Percentiles rank a stretch among this genome's conserved stretches.
Conservation (phyloP, 30 jellyfish, hydroid and myxozoan genomes). For the Pelagia noctiluca region DNA sequence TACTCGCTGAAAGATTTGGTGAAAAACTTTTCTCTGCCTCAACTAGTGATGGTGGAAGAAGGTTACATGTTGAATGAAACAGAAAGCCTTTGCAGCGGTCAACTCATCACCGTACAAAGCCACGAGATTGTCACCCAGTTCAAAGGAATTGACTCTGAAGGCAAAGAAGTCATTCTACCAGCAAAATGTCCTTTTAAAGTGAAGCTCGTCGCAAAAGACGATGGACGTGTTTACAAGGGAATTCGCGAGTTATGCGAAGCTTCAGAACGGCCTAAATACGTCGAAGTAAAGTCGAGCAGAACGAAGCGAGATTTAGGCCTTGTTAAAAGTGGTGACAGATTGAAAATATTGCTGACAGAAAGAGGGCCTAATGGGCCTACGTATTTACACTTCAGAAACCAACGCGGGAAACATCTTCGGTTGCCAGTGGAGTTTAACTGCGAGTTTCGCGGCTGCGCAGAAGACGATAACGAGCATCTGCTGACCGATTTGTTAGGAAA, state of each 20-base stretch:
- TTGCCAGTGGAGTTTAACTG: conserved; percentile 67
- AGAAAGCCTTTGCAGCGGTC: conserved; percentile 74
- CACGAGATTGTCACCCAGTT: conserved; percentile 73
- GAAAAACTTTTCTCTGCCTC: conserved; percentile 41
- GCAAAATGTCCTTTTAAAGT: conserved; percentile 75
- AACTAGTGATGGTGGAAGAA: conserved; percentile 58
- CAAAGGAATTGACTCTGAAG: conserved; percentile 71
- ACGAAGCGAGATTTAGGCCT: conserved; percentile 21
- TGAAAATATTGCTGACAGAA: conserved; percentile 83
- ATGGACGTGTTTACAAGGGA: conserved; percentile 46
- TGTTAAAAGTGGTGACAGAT: conserved; percentile 77
- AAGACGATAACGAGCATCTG: conserved; percentile 42
- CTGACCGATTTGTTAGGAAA: conserved; percentile 30
- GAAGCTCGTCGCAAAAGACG: conserved; percentile 51
- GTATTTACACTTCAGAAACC: conserved; percentile 78
- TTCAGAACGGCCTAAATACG: conserved; percentile 79
- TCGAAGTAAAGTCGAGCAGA: conserved; percentile 66
- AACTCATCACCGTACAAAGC: conserved; percentile 74
- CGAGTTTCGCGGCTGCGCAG: conserved; percentile 64
- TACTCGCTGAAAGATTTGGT: conserved; percentile 49
- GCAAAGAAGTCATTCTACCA: conserved; percentile 69
- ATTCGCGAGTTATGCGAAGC: conserved; percentile 64
- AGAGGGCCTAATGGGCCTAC: conserved; percentile 85
- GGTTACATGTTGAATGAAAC: conserved; percentile 60
- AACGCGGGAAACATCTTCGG: conserved; percentile 88